Percentiles rank a stretch among this genome's conserved stretches.
These are phyloP conservation scores for Leucoptera coffeella DNA, from an alignment of 2,888 invertebrate species.

Conservation along the genomic window DNA sequence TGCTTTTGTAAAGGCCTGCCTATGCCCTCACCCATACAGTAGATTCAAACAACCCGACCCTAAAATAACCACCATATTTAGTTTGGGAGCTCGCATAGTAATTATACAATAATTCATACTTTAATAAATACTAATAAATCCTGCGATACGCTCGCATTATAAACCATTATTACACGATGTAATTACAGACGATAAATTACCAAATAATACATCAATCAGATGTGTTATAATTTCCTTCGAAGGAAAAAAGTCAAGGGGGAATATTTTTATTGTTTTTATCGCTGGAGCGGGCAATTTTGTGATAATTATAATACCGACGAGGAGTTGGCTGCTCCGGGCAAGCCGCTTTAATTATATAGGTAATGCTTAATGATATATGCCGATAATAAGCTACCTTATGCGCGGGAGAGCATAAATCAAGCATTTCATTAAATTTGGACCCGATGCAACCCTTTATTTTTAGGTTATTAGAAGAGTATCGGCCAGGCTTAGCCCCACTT, in stretches of 20 bases:
- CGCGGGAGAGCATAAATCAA: conserved; percentile 45
- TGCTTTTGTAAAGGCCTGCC: too few species aligned
- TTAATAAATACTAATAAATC: conserved; percentile 53
- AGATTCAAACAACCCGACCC: too few species aligned
- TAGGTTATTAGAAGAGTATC: too few species aligned
- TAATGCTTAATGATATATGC: conserved; percentile 52
- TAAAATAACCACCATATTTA: conserved; percentile 46
- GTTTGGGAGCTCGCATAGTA: conserved; percentile 45
- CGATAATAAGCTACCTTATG: conserved; percentile 52
- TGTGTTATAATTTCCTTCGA: conserved; percentile 50
- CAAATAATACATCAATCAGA: conserved; percentile 55
- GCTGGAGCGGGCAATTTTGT: conserved; percentile 37
- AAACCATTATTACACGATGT: conserved; percentile 48
- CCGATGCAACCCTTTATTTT: conserved; percentile 40
- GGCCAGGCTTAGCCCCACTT: too few species aligned
- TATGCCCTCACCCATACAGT: too few species aligned
- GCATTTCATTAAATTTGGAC: conserved; percentile 49
- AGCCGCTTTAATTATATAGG: conserved; percentile 47
- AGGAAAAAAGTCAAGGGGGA: too few species aligned
- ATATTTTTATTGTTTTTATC: conserved; percentile 28
- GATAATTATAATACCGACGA: conserved; percentile 47
- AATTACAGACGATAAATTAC: conserved; percentile 51
- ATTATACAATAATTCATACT: conserved; percentile 54
- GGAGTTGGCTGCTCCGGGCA: conserved; percentile 45
- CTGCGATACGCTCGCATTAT: conserved; percentile 30